Evolutionary conservation across 2,113 vertebrate genomes (phyloP), one percentile per base, ranked within the genome.

Genomic region (Channa maculata): DNA sequence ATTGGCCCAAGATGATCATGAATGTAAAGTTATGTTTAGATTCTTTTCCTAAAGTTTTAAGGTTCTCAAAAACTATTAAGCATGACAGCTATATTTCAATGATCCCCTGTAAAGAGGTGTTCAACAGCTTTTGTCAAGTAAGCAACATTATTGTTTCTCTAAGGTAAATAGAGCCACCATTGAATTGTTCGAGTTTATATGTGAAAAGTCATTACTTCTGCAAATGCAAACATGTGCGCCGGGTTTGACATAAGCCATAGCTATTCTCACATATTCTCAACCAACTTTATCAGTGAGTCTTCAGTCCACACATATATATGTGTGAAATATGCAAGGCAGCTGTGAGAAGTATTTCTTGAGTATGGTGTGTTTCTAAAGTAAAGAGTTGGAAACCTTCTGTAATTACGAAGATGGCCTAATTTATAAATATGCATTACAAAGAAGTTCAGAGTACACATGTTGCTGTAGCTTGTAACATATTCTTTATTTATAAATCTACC

Each of bases 221-320:
- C 64, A 45, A 55, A 64, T 51, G 44, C 13, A 69, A 60, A 83
- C 59, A 64, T 24, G 34, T 51, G 64, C 58, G 69, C 54, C 13
- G 12, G 45, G 51, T 45, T 65, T 80, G 70, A 90, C 58, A 50
- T 48, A 34, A 54, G 81, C 67, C 76, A 34, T 61, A 77, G 78
- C 54, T 24, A 24, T 62, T 89, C 79, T 58, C 88, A 79, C 77
- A 75, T 64, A 44, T n/a, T 41, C 65, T 84, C 70, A 36, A 82
- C 65, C 62, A 11, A 52, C 15, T 51, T 52, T 64, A 12, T 60
- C 57, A 86, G 59, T 48, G 57, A 52, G 82, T 80, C 70, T 64
- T 55, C 15, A 83, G 65, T 52, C 36, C 48, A 71, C 66, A 78
- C 41, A 77, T 33, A 36, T 33, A 36, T 45, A 33, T 2, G 11